Percentiles rank a stretch among this genome's conserved stretches.
These are phyloP conservation scores for Dipodomys spectabilis DNA, from an alignment of 2,113 vertebrate genomes.

Conservation along the genomic window DNA sequence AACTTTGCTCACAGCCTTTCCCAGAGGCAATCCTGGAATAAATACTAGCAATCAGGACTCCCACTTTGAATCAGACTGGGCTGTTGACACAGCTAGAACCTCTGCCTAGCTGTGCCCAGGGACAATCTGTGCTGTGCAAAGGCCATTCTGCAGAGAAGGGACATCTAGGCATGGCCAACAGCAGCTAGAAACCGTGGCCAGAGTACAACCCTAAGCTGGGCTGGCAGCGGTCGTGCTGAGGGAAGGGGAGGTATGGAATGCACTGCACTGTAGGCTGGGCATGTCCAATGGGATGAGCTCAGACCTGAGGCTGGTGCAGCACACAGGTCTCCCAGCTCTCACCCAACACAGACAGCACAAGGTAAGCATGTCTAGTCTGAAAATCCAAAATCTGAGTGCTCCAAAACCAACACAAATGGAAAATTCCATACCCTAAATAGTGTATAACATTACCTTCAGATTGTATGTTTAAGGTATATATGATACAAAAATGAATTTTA, in stretches of 20 bases:
- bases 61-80: background rate
- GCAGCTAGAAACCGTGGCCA: background rate
- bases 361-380: background rate
- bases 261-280: background rate
- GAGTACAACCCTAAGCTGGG: background rate
- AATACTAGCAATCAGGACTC: background rate
- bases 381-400: background rate
- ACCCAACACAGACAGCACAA: background rate
- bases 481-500: background rate
- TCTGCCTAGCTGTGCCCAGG: slow-evolving; percentile 22
- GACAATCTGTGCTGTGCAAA: background rate
- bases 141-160: background rate
- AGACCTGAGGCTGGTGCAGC: background rate
- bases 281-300: background rate
- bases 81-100: background rate
- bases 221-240: background rate
- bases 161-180: background rate
- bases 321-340: background rate
- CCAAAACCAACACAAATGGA: background rate
- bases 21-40: background rate
- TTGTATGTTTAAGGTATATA: background rate
- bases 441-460: background rate
- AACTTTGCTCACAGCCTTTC: background rate
- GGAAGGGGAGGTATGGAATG: background rate
- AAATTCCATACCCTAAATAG: background rate